Evolutionary conservation across 2,113 vertebrate species (phyloP).

Genomic region (Malurus cyaneus): DNA sequence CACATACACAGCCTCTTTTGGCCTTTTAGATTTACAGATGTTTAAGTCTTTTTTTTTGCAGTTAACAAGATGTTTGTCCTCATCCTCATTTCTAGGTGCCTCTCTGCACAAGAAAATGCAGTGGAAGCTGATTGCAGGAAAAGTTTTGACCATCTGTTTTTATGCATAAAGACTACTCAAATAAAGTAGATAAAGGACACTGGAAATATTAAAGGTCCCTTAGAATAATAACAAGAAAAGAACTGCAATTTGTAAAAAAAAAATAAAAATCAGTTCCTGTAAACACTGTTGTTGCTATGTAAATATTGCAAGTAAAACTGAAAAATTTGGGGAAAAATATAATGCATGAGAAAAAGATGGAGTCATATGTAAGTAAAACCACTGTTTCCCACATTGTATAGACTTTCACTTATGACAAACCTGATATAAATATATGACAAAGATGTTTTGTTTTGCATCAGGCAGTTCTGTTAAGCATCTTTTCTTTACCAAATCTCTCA

Average conservation of each 20-base stretch:
- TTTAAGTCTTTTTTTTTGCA: not conserved
- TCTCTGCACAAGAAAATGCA: not conserved
- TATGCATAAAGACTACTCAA: not conserved
- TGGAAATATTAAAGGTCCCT: not conserved
- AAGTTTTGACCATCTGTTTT: not conserved
- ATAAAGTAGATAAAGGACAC: not conserved
- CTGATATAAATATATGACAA: not conserved
- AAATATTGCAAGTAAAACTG: not conserved
- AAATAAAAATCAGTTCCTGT: no score
- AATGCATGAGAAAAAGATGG: not conserved
- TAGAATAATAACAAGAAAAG: not conserved
- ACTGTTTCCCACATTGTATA: not conserved
- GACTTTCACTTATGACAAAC: not conserved
- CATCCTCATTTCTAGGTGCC: not conserved
- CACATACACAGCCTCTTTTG: accelerated
- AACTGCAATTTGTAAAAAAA: not conserved
- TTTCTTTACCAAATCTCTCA: not conserved
- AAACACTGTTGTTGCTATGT: not conserved
- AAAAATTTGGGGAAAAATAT: not conserved
- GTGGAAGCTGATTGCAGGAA: not conserved
- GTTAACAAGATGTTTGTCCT: not conserved
- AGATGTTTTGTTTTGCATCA: not conserved
- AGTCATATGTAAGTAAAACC: not conserved
- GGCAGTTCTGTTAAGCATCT: not conserved
- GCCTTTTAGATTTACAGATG: not conserved